phyloP scores from a whole-genome alignment of 2,888 invertebrate species.

The Caprella mutica region DNA sequence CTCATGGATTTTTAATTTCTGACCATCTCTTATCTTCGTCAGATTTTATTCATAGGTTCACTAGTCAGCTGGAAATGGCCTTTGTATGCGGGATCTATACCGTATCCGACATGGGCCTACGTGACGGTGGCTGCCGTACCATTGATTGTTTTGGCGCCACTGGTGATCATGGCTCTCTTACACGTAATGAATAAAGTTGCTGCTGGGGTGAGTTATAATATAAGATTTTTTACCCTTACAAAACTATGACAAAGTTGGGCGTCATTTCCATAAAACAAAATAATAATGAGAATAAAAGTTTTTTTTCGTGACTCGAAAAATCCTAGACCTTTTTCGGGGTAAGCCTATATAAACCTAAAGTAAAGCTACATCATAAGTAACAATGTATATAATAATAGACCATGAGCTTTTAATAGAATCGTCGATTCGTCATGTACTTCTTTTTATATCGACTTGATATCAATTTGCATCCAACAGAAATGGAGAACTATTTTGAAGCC shows the following conservation, averaged over 20 bases:
- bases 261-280: too few species aligned
- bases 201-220: neutral
- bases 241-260: too few species aligned
- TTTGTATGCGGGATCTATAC: slow-evolving; percentile 26
- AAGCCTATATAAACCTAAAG: too few species aligned
- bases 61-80: slow-evolving; percentile 32
- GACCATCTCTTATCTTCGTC: neutral
- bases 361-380: too few species aligned
- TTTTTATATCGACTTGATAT: neutral
- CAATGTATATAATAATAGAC: neutral
- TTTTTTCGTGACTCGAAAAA: too few species aligned
- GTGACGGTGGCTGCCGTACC: slow-evolving; percentile 33
- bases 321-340: too few species aligned
- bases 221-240: too few species aligned
- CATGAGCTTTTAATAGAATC: neutral
- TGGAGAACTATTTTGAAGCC: slow-evolving; percentile 33
- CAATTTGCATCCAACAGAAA: slow-evolving; percentile 9
- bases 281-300: too few species aligned
- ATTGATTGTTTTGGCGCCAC: neutral
- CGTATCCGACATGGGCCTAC: slow-evolving; percentile 37
- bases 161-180: neutral
- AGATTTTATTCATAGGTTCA: slow-evolving; percentile 37
- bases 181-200: neutral
- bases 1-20: neutral
- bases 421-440: neutral